Evolutionary conservation across 2,113 vertebrate genomes (phyloP).

Genomic region (Podilymbus podiceps): DNA sequence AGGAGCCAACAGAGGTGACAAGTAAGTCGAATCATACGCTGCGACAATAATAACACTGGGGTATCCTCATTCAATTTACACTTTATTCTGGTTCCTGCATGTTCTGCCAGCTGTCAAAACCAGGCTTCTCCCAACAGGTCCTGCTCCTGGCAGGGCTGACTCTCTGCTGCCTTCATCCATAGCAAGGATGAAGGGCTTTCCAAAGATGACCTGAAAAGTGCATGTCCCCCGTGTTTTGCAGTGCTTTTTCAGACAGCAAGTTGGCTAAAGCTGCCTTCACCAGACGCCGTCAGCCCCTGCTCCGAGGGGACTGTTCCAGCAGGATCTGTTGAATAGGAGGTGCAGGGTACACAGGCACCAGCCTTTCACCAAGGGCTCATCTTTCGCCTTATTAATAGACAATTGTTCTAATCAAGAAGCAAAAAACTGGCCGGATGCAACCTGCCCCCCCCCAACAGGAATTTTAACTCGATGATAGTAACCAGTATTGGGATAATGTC

Average conservation of each 20-base stretch:
- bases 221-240: accelerated
- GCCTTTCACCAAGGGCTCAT: not conserved
- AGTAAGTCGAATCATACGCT: too few relatives aligned
- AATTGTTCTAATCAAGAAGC: not conserved
- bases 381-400: not conserved
- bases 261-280: not conserved
- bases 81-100: not conserved
- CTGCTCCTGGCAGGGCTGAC: not conserved
- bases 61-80: not conserved
- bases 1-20: not conserved
- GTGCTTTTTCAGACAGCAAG: not conserved
- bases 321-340: not conserved
- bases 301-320: not conserved
- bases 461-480: not conserved
- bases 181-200: not conserved
- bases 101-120: not conserved
- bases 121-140: not conserved
- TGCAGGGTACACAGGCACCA: too few relatives aligned
- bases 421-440: accelerated
- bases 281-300: not conserved
- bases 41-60: not conserved
- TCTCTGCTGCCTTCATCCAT: not conserved
- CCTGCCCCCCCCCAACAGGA: not conserved
- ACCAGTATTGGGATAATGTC: not conserved
- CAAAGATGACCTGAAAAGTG: not conserved